Conservation (phyloP, 2,797 vertebrate species). For the Peromyscus melanophrys region DNA sequence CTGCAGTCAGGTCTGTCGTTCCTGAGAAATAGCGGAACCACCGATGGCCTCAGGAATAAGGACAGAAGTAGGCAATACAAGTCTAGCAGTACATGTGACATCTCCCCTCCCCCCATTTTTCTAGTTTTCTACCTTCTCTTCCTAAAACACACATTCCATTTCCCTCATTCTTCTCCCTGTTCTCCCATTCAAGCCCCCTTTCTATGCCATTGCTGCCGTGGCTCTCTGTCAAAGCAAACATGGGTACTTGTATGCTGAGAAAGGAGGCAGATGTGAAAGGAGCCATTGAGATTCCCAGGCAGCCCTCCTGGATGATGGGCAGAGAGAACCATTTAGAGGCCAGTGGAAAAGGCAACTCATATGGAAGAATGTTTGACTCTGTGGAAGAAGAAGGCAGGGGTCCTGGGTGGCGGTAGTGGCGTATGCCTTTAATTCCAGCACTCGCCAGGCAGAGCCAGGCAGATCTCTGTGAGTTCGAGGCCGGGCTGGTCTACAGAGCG, state of each 20-base stretch:
- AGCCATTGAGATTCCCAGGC: background rate
- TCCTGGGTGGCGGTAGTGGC: background rate
- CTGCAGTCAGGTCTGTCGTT: accelerated
- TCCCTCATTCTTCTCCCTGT: background rate
- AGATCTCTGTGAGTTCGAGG: too few relatives aligned
- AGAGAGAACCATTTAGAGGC: background rate
- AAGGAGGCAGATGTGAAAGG: background rate
- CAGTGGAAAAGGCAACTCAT: background rate
- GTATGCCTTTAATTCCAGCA: too few relatives aligned
- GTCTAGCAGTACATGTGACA: background rate
- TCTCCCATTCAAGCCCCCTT: background rate
- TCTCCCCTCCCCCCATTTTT: background rate
- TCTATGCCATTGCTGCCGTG: background rate
- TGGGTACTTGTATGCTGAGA: background rate
- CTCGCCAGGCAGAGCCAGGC: too few relatives aligned
- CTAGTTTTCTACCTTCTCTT: background rate
- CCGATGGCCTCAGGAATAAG: background rate
- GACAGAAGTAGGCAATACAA: accelerated
- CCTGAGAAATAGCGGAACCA: background rate
- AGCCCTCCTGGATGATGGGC: background rate
- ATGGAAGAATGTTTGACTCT: background rate
- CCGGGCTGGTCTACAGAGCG: too few relatives aligned
- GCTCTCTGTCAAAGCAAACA: background rate
- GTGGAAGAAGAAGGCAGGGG: background rate
- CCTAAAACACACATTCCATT: background rate